A percentile compares a stretch with the other conserved stretches of the same genome.
phyloP scores from a whole-genome alignment of 1,140 invertebrate species.

The Philopotamus ludificatus region DNA sequence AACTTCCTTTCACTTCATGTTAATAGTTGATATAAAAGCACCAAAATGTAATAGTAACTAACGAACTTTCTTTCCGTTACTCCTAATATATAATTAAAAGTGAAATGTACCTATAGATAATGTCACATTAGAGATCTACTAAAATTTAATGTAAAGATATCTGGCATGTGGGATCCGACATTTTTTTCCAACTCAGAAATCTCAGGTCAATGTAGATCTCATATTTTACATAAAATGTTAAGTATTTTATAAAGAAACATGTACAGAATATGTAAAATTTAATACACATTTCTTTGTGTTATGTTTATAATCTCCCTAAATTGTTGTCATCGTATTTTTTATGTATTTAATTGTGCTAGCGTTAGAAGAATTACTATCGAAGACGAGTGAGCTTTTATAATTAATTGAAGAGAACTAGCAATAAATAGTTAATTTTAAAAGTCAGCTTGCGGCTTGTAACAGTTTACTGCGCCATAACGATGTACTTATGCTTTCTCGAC shows the following conservation, averaged over 20 bases:
- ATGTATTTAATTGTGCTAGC: no score
- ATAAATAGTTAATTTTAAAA: no score
- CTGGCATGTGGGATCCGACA: slow-evolving; percentile 3
- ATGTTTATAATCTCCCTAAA: background rate
- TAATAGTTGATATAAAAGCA: no score
- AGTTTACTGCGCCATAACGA: no score
- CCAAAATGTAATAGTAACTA: no score
- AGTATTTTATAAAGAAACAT: slow-evolving; percentile 39
- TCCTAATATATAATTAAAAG: slow-evolving; percentile 32
- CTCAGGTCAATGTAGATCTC: slow-evolving; percentile 29
- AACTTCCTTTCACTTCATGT: no score
- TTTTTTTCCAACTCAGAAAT: slow-evolving; percentile 5
- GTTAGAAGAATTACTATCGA: no score
- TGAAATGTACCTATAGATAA: slow-evolving; percentile 18
- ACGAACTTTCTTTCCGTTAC: no score
- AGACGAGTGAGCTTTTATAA: no score
- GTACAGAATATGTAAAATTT: slow-evolving; percentile 4
- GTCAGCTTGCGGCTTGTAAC: no score
- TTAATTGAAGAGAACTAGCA: no score
- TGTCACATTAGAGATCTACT: slow-evolving; percentile 22
- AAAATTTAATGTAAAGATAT: slow-evolving; percentile 13
- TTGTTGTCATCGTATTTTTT: background rate
- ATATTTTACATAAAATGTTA: slow-evolving; percentile 37
- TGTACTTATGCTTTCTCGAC: no score
- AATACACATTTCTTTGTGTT: background rate